Base-by-base conservation (phyloP, 2,888 invertebrate genomes). In the Ophonus ardosiacus region DNA sequence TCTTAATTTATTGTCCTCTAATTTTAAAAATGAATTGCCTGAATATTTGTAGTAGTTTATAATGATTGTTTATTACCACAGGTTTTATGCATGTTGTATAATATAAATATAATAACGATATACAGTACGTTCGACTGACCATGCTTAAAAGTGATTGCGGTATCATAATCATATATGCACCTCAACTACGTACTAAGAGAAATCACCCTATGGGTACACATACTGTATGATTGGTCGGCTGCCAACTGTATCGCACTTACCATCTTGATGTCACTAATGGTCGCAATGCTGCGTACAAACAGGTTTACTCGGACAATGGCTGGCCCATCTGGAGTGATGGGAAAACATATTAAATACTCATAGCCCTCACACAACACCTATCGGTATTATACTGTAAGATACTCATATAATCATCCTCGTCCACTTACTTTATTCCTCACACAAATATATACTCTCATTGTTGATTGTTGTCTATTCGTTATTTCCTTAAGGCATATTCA, bases 241-340 rank as follows among this genome's bases (percentile, higher is more conserved):
- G 85, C 68, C 59, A 85, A 59, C 80, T 84, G 56, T 40, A 83
- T 88, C 88, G 89, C 92, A 97, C 98, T 98, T 96, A 98, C 98
- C 98, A 98, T 98, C 94, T 98, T 98, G 93, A 97, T 98, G 95
- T 98, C 98, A 95, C 98, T 98, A 94, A 98, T 98, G 92, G 98
- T 98, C 92, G 97, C 97, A 92, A 98, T 97, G 96, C 97, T 98
- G 94, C 98, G 94, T 93, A 98, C 97, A 96, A 98, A 98, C 94
- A 98, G 96, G 96, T 98, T 98, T 93, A 98, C 97, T 94, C 95
- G 96, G 93, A 98, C 98, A 94, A 97, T 95, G 92, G 98, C 98
- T 91, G 98, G 98, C 92, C 98, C 98, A 96, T 97, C 98, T 97
- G 94, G 93, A 90, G 89, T 88, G 90, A 90, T 89, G 90, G 90